phyloP scores from a whole-genome alignment of 2,888 invertebrate species.

The Ptychoptera albimana region DNA sequence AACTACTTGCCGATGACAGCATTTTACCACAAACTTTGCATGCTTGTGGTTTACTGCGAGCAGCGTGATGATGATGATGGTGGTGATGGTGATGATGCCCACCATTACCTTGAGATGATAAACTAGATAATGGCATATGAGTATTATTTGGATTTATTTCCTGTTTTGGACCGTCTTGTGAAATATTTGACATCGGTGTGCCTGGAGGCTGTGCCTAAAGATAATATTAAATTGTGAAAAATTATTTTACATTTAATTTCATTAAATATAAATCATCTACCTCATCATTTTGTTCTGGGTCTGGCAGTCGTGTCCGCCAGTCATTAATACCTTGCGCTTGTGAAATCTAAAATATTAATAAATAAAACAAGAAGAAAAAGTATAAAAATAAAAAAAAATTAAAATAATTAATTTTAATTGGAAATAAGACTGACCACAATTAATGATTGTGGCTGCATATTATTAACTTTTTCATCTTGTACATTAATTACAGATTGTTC shows the following conservation, averaged over 20 bases:
- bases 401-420: background rate
- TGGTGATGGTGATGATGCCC: conserved; percentile 17
- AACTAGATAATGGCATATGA: conserved; percentile 13
- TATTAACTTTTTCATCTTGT: conserved; percentile 24
- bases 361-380: conserved; percentile 1
- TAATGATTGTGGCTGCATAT: conserved; percentile 23
- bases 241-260: background rate
- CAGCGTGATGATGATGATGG: conserved; percentile 16
- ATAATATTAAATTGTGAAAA: background rate
- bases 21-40: conserved; percentile 68
- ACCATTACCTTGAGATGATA: conserved; percentile 12
- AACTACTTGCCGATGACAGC: conserved; percentile 58
- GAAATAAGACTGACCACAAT: conserved; percentile 9
- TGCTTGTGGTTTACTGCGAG: conserved; percentile 52
- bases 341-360: background rate
- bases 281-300: conserved; percentile 11
- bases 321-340: conserved; percentile 5
- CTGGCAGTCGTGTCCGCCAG: conserved; percentile 11
- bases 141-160: conserved; percentile 10
- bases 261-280: conserved; percentile 3
- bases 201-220: conserved; percentile 14
- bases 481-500: conserved; percentile 25
- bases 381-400: conserved; percentile 2
- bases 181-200: conserved; percentile 14
- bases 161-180: conserved; percentile 15